Evolutionary conservation across 2,888 invertebrate species (phyloP), one percentile per base, ranked within the genome.

Genomic region (Spicauda simplicius): DNA sequence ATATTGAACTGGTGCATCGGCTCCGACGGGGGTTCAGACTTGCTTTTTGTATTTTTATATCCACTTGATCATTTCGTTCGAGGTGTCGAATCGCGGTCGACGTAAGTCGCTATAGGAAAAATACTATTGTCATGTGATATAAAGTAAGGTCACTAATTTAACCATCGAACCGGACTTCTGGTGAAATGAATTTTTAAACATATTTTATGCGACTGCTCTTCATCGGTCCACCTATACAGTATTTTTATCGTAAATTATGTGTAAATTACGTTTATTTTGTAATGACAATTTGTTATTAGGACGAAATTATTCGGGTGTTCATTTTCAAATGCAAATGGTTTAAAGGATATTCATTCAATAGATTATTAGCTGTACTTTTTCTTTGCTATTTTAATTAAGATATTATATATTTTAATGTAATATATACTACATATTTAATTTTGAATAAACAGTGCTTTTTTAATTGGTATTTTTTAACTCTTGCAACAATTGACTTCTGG

Each of bases 361-460:
- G 88, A 87, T 85, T 87, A 85, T 85, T 92, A 91, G 92, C 87
- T 89, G 88, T 92, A 91, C 77, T 86, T 88, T 88, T 91, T 85
- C 82, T 83, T 91, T 89, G 91, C 91, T 90, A 90, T 86, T 86
- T 90, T 90, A 87, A 90, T 90, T 92, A 90, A 91, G 90, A 87
- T 87, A 66, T 66, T 63, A 87, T 88, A 88, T 91, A 90, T 91
- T 90, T 91, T 91, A 92, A 87, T 92, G 92, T 93, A 92, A 92
- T 91, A 91, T 92, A 92, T 87, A 84, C 82, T 87, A 76, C 75
- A 76, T 79, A 91, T 92, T 91, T 93, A 91, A 92, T 92, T 66
- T 93, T 91, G 89, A 93, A 91, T 93, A 92, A 93, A 92, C 84
- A 85, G 85, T 89, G 93, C 92, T 93, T 93, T 93, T 93, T 86